These are phyloP conservation scores for Pseudochromis fuscus DNA, from an alignment of 2,797 vertebrate genomes.

Conservation along the genomic window DNA sequence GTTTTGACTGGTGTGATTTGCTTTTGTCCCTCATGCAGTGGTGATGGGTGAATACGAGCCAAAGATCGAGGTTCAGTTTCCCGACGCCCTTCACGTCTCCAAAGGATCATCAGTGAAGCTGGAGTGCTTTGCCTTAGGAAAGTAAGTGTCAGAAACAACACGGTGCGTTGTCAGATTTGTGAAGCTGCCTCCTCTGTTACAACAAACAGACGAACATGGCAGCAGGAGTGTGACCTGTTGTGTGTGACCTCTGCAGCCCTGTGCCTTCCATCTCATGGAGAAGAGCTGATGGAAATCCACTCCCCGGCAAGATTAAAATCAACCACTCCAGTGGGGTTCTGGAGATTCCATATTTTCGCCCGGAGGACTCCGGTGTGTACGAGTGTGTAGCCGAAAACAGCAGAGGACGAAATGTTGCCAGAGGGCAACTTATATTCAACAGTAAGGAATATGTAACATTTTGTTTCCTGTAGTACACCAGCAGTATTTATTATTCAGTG, in stretches of 20 bases:
- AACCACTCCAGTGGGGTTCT: constrained; percentile 91
- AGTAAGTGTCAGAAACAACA: constrained; percentile 87
- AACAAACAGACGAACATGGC: constrained; percentile 7
- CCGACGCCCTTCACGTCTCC: constrained; percentile 88
- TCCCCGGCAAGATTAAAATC: constrained; percentile 92
- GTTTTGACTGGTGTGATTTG: constrained; percentile 51
- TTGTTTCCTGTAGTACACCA: not conserved
- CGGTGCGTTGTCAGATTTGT: constrained; percentile 1
- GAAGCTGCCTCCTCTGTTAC: constrained; percentile 11
- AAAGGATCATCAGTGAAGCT: constrained; percentile 93
- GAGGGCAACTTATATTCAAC: constrained; percentile 91
- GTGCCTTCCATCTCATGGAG: constrained; percentile 93
- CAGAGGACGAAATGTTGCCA: constrained; percentile 89
- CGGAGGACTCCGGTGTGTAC: constrained; percentile 91
- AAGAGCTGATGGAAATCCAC: constrained; percentile 90
- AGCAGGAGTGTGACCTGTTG: constrained; percentile 54
- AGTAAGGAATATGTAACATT: constrained; percentile 79
- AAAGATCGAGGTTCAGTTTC: constrained; percentile 96
- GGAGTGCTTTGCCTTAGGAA: constrained; percentile 96
- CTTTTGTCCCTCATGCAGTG: constrained; percentile 77
- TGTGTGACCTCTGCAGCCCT: constrained; percentile 83
- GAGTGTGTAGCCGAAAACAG: constrained; percentile 94
- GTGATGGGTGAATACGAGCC: constrained; percentile 98
- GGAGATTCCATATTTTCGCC: constrained; percentile 95
- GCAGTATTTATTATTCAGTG: not conserved